Evolutionary conservation across 92 coral and sea anemone species (phyloP), one percentile per base, ranked within the genome.

Genomic region (Epizoanthus ramosus): DNA sequence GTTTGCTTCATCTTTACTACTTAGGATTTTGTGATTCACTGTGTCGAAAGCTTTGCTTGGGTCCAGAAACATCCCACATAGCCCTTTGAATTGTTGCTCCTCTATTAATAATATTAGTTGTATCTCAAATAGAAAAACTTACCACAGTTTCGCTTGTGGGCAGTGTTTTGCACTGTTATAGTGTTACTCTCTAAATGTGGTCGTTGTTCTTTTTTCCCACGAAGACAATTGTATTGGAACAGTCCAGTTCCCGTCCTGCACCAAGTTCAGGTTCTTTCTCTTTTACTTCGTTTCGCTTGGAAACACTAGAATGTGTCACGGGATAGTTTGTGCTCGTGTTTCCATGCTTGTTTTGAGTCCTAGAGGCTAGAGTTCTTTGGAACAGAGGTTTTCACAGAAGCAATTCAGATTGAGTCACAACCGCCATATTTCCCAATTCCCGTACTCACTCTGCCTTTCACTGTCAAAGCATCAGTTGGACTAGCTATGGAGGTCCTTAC

Each of bases 301-400:
- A 9, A 35, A 25, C 59, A 63, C 71, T 39, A 10, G 82, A 33
- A 23, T 58, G 57, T 25, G 82, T 77, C 60, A 60, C 35, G 21
- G 81, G 69, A 18, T 25, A 35, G 67, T 39, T 37, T 4, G 14
- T 18, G 54, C 17, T 59, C 33, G 69, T 16, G 17, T 21, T 18
- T 14, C 66, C 65, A 53, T 21, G 57, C 54, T 54, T 21, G 37
- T 58, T 24, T n/a, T 56, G 57, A 17, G 81, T 59, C 16, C 43
- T n/a, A n/a, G n/a, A n/a, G n/a, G n/a, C n/a, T n/a, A n/a, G n/a
- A n/a, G n/a, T n/a, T 77, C 53, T 57, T n/a, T n/a, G 47, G 66
- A 77, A 77, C 35, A 77, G 71, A 4, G 82, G 82, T 77, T 77
- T 77, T n/a, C 82, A n/a, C 24, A 15, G 71, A 60, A 77, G 82